phyloP scores from a whole-genome alignment of 2,797 vertebrate species.

The Tokudaia muenninki region DNA sequence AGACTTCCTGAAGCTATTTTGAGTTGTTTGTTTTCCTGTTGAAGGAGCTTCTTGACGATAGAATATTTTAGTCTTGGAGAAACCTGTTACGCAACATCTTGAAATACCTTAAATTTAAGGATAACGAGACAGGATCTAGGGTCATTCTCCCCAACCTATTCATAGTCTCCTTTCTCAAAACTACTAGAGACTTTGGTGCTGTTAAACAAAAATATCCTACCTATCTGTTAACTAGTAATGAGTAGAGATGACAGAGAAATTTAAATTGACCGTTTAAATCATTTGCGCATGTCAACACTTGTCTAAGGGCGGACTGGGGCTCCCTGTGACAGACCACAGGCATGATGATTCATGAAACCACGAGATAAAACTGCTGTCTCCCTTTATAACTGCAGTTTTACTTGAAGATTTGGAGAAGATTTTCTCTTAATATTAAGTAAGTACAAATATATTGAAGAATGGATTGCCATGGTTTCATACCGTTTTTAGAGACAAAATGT shows the following conservation, averaged over 20 bases:
- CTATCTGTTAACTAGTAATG: background rate
- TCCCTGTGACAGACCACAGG: background rate
- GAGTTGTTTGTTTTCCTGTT: background rate
- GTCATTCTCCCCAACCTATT: background rate
- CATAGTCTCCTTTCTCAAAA: background rate
- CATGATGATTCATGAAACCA: background rate
- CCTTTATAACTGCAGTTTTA: slow-evolving; percentile 52
- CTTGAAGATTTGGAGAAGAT: slow-evolving; percentile 60
- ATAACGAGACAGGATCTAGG: background rate
- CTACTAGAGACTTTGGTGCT: background rate
- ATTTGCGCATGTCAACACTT: background rate
- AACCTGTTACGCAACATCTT: background rate
- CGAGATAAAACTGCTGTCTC: slow-evolving; percentile 23
- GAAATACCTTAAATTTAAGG: slow-evolving; percentile 40
- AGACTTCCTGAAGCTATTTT: background rate
- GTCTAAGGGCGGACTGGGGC: background rate
- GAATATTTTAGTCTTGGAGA: background rate
- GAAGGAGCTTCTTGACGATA: background rate
- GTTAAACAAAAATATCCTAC: background rate
- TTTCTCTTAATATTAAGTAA: slow-evolving; percentile 74
- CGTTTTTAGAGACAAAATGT: slow-evolving; percentile 70
- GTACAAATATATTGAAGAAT: slow-evolving; percentile 69
- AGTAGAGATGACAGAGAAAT: background rate
- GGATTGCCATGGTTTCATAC: slow-evolving; percentile 54
- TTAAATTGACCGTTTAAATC: background rate